Percentiles rank a stretch among this genome's conserved stretches.
These are phyloP conservation scores for Sylvietta virens DNA, from an alignment of 2,113 vertebrate species.

Conservation along the genomic window DNA sequence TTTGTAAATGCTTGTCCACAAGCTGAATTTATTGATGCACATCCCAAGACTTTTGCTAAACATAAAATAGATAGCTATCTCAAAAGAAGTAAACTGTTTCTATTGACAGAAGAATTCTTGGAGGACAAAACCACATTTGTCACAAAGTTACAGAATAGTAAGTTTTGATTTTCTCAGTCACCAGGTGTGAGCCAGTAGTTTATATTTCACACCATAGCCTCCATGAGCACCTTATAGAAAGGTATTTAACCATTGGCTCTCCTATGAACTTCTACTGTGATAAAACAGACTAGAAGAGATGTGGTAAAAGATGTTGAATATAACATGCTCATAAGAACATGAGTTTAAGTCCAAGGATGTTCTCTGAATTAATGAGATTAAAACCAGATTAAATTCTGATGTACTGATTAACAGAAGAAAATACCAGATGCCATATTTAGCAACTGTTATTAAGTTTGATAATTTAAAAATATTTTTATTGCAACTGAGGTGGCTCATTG, in stretches of 20 bases:
- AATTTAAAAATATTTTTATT: background rate
- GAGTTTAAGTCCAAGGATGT: background rate
- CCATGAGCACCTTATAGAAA: fast-evolving
- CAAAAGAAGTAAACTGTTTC: background rate
- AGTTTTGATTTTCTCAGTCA: background rate
- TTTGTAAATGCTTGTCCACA: background rate
- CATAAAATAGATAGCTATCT: background rate
- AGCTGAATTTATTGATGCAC: background rate
- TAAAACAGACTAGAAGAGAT: background rate
- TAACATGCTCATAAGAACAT: background rate
- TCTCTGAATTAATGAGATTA: background rate
- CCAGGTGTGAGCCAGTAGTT: background rate
- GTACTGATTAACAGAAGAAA: background rate
- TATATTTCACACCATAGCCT: background rate
- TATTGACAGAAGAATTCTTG: background rate
- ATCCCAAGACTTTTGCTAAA: background rate
- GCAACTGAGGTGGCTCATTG: background rate
- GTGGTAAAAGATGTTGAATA: background rate
- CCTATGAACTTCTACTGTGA: background rate
- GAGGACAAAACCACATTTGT: background rate
- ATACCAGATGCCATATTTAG: background rate
- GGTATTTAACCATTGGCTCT: background rate
- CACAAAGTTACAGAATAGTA: background rate
- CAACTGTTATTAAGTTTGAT: background rate
- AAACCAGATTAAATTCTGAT: background rate